phyloP scores from a whole-genome alignment of 2,113 vertebrate species.

The Salvelinus sp. region DNA sequence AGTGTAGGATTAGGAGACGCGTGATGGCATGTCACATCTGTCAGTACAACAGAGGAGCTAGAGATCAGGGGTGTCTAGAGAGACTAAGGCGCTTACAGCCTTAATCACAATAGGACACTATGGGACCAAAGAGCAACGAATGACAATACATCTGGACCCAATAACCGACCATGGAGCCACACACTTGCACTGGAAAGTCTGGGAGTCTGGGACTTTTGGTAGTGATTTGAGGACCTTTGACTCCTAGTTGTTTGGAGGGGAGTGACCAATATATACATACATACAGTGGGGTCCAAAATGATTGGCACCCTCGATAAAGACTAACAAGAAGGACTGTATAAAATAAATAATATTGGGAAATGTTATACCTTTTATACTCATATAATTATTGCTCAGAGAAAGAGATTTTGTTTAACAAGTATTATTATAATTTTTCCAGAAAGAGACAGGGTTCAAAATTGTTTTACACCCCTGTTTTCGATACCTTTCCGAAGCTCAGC shows the following conservation, averaged over 20 bases:
- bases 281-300: too few relatives aligned
- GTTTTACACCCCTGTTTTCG: too few relatives aligned
- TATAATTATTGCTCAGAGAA: too few relatives aligned
- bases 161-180: constrained; percentile 39
- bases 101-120: constrained; percentile 69
- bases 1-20: constrained; percentile 31
- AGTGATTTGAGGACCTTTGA: not conserved
- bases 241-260: not conserved
- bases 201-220: constrained; percentile 13
- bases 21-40: constrained; percentile 58
- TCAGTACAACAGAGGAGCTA: constrained; percentile 43
- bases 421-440: too few relatives aligned
- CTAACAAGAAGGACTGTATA: too few relatives aligned
- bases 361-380: too few relatives aligned
- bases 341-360: too few relatives aligned
- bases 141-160: constrained; percentile 59
- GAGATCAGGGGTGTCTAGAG: constrained; percentile 57
- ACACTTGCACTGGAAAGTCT: not conserved
- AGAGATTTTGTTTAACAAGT: too few relatives aligned
- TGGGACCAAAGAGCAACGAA: constrained; percentile 48
- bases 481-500: too few relatives aligned
- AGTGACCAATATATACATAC: too few relatives aligned
- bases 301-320: too few relatives aligned
- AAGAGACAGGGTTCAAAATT: too few relatives aligned
- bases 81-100: constrained; percentile 73